Evolutionary conservation across 2,797 vertebrate species (phyloP).

Genomic region (Stomatorhinus walkeri): DNA sequence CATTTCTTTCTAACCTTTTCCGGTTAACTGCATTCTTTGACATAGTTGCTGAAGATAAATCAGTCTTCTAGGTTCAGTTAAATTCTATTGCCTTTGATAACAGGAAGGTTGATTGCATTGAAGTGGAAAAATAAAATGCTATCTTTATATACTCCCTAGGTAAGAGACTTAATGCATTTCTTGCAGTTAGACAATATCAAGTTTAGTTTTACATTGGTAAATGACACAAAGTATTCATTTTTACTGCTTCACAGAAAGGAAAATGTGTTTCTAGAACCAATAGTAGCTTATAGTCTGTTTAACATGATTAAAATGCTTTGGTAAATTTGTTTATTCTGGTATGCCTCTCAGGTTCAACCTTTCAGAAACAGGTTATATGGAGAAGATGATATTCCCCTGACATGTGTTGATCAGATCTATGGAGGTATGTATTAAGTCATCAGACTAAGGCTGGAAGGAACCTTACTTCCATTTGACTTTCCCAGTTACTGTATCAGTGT

Average conservation of each 20-base stretch:
- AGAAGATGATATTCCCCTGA: slow-evolving; percentile 70
- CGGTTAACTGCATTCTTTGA: neutral
- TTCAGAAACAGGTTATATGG: slow-evolving; percentile 67
- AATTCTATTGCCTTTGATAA: neutral
- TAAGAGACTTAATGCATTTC: neutral
- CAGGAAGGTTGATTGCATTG: neutral
- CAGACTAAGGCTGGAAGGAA: neutral
- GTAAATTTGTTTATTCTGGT: neutral
- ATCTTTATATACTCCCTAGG: neutral
- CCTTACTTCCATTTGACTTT: neutral
- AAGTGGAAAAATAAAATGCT: neutral
- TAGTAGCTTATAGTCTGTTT: neutral
- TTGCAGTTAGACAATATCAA: neutral
- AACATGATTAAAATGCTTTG: neutral
- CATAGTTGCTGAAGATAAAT: neutral
- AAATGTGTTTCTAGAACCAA: neutral
- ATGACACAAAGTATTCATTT: neutral
- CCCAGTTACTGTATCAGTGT: neutral
- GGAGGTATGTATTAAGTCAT: slow-evolving; percentile 49
- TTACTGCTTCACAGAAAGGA: neutral
- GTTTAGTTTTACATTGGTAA: neutral
- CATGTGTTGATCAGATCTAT: slow-evolving; percentile 69
- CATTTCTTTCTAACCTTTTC: neutral
- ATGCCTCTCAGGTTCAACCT: slow-evolving; percentile 53
- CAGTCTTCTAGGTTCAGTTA: neutral